phyloP scores from a whole-genome alignment of 2,888 invertebrate genomes.

The Luffia ferchaultella region DNA sequence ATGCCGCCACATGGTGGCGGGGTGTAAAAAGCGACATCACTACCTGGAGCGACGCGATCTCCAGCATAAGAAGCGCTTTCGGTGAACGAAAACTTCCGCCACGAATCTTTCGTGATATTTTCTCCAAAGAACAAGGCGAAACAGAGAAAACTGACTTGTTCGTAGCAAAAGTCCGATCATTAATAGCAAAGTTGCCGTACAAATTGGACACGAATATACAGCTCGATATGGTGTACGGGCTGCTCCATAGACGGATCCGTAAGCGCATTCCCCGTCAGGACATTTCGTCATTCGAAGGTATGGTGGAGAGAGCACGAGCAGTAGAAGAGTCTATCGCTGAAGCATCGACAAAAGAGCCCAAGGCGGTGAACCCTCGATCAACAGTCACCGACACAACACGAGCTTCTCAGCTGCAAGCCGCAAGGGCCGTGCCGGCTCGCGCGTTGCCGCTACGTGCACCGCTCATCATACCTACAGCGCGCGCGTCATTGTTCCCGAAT shows the following conservation, averaged over 20 bases:
- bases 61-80: conserved; percentile 8
- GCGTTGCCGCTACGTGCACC: too few species aligned
- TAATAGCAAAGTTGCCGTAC: conserved; percentile 7
- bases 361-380: conserved; percentile 1
- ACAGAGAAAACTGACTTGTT: not conserved
- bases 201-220: conserved; percentile 4
- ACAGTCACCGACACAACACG: too few species aligned
- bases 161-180: conserved; percentile 2
- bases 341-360: not conserved
- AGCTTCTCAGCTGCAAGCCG: too few species aligned
- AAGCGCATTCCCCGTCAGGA: conserved; percentile 9
- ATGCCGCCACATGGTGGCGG: conserved; percentile 9
- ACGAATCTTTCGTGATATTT: not conserved
- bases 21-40: conserved; percentile 4
- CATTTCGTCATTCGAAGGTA: conserved; percentile 7
- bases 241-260: conserved; percentile 13
- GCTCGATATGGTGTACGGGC: conserved; percentile 16
- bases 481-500: too few species aligned
- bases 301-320: conserved; percentile 9
- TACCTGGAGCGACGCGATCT: conserved; percentile 10
- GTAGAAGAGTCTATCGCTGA: conserved; percentile 12
- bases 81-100: not conserved
- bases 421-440: too few species aligned
- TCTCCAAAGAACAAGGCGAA: not conserved
- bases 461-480: too few species aligned